Conservation (phyloP, 2,113 vertebrate species). For the Caracal caracal region DNA sequence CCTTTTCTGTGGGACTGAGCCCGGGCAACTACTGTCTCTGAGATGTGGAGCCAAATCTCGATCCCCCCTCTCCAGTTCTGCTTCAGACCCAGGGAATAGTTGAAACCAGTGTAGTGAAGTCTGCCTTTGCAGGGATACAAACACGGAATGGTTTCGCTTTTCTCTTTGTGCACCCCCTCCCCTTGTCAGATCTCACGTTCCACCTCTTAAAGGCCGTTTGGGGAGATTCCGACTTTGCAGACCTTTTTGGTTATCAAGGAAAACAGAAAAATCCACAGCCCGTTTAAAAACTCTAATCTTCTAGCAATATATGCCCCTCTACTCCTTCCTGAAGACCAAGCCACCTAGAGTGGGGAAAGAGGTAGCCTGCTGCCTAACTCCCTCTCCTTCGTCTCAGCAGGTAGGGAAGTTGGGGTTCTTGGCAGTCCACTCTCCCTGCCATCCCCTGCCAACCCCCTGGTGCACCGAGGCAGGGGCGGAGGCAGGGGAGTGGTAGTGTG, state of each 20-base stretch:
- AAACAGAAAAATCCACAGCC: neutral
- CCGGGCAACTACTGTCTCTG: neutral
- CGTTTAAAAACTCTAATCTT: neutral
- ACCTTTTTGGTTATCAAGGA: neutral
- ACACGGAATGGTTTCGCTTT: neutral
- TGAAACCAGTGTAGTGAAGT: neutral
- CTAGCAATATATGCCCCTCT: neutral
- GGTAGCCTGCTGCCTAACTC: neutral
- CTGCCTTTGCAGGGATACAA: neutral
- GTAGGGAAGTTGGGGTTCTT: neutral
- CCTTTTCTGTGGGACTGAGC: neutral
- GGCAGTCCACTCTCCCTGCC: neutral
- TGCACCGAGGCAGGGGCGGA: neutral
- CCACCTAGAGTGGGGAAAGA: neutral
- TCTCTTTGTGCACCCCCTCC: neutral
- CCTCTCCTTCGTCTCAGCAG: neutral
- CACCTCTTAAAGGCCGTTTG: neutral
- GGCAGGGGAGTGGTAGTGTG: neutral
- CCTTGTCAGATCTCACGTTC: neutral
- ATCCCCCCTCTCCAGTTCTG: neutral
- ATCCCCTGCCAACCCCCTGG: neutral
- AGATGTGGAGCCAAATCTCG: neutral
- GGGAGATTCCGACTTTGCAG: neutral
- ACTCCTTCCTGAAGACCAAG: neutral
- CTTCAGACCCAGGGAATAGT: neutral